phyloP scores from a whole-genome alignment of 2,888 invertebrate genomes.

The Heliconius sara region DNA sequence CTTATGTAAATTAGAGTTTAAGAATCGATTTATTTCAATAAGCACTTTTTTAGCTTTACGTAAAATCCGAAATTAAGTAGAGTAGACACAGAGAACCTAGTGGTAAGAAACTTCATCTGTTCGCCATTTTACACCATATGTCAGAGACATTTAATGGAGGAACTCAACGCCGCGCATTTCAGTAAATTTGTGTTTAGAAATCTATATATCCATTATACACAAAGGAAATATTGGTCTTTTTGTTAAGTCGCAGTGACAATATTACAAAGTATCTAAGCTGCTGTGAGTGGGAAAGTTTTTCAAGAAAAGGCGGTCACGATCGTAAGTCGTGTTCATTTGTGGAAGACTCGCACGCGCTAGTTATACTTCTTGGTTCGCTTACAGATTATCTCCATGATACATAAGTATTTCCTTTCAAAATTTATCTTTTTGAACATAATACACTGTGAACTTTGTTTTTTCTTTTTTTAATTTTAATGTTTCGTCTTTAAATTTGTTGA shows the following conservation, averaged over 20 bases:
- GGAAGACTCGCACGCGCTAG: conserved; percentile 49
- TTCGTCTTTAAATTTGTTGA: not conserved
- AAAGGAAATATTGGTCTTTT: not conserved
- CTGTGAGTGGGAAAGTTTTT: conserved; percentile 38
- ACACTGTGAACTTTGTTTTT: not conserved
- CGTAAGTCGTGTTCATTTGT: conserved; percentile 45
- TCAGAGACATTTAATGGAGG: too few species aligned
- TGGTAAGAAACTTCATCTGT: too few species aligned
- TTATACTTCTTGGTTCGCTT: conserved; percentile 35
- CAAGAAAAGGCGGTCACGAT: conserved; percentile 48
- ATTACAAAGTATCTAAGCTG: conserved; percentile 19
- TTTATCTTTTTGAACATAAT: not conserved
- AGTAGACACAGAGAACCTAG: too few species aligned
- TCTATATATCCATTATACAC: not conserved
- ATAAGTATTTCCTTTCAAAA: conserved; percentile 9
- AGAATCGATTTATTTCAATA: too few species aligned
- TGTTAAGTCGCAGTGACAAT: conserved; percentile 15
- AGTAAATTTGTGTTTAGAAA: not conserved
- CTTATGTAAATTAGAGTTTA: not conserved
- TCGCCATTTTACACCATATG: too few species aligned
- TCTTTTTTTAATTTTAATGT: not conserved
- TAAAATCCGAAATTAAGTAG: too few species aligned
- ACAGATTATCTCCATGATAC: conserved; percentile 24
- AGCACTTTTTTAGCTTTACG: too few species aligned
- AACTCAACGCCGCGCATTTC: too few species aligned